Base-by-base conservation (phyloP, 2,888 invertebrate species). In the Alviniconcha strummeri region DNA sequence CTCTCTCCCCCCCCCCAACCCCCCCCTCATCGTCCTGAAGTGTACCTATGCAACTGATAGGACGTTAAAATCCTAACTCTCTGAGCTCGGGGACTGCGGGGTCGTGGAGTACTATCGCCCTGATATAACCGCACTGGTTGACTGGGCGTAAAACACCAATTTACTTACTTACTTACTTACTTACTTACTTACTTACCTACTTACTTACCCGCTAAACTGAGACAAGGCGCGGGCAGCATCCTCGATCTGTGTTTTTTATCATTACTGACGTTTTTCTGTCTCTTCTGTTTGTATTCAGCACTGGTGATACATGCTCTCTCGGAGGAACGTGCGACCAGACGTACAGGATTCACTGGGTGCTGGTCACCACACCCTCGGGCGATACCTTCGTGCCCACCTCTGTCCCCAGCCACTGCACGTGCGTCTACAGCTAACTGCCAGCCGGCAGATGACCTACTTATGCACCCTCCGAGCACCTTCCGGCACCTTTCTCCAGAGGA, bases 331-430 rank as follows among this genome's bases (percentile, higher is more conserved):
- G 77, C 13, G 19, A n/a, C 17, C 77, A 77, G 13, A 57, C 77
- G 19, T 4, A 57, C 57, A 56, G 57, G 77, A 9, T 77, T 6
- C 56, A 19, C 7, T 77, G 77, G 77, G n/a, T 77, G 19, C n/a
- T 77, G 77, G 57, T 77, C 77, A 57, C 19, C 11, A 13, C 8
- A 8, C n/a, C 57, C 8, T 5, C 9, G 7, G 15, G 55, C 8
- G 57, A 77, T 57, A 57, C 77, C 57, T 77, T 77, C 36, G 77
- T 77, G 4, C 77, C 77, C 13, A 57, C 57, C 77, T 57, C 77
- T 56, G 8, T 77, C 56, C 77, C 77, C 57, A 77, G 77, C 57
- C 77, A 77, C 57, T 77, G 77, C 19, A 57, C 77, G 57, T 77
- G 77, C 11, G 56, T 77, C 77, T 77, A 77, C 77, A 77, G 19